Conservation (phyloP, 2,888 invertebrate genomes). For the Diachrysia chrysitis region DNA sequence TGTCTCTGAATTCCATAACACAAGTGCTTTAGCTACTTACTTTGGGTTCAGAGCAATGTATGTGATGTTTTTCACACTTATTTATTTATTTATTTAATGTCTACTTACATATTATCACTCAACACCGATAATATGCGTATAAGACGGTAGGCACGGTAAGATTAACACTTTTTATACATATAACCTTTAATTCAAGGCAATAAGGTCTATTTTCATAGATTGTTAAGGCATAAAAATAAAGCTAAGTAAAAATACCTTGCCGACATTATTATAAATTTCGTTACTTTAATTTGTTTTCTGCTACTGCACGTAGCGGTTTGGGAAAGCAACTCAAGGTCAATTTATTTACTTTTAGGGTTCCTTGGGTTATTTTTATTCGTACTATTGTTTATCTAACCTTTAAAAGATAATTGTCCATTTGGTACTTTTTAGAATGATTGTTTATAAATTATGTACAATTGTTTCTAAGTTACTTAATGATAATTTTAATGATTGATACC, state of each 20-base stretch:
- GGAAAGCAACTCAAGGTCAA: slow-evolving; percentile 55
- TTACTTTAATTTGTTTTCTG: slow-evolving; percentile 40
- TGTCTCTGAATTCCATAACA: too few relatives aligned
- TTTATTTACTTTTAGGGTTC: slow-evolving; percentile 29
- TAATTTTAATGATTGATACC: background rate
- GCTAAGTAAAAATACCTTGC: slow-evolving; percentile 12
- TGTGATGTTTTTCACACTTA: too few relatives aligned
- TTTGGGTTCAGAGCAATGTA: too few relatives aligned
- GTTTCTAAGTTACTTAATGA: background rate
- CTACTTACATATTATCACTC: too few relatives aligned
- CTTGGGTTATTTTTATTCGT: slow-evolving; percentile 14
- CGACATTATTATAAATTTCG: slow-evolving; percentile 27
- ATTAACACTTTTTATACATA: background rate
- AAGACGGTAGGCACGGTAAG: too few relatives aligned
- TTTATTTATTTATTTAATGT: too few relatives aligned
- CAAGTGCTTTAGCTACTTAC: too few relatives aligned
- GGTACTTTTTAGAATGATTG: background rate
- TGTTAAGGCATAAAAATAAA: slow-evolving; percentile 6
- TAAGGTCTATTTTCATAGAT: background rate
- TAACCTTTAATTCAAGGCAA: background rate
- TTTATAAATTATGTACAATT: background rate
- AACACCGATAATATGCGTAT: too few relatives aligned
- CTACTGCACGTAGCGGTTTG: slow-evolving; percentile 47
- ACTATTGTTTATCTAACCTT: slow-evolving; percentile 14
- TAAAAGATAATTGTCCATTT: background rate